Conservation (phyloP, 2,888 invertebrate species). For the Leptura quadrifasciata region DNA sequence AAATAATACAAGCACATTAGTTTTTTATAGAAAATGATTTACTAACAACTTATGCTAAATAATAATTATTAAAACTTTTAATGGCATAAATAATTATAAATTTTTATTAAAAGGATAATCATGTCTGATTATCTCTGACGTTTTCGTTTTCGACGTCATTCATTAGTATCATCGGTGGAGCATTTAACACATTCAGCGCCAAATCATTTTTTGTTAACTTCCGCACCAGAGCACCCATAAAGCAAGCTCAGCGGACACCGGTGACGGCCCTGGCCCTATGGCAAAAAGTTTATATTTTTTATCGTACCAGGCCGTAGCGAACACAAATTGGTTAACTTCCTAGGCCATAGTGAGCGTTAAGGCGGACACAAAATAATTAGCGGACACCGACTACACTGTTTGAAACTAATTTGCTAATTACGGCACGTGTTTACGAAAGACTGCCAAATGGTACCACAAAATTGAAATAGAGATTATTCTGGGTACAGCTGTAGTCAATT, state of each 20-base stretch:
- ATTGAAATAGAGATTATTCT: slow-evolving; percentile 31
- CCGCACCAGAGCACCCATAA: not conserved
- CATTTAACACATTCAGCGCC: too few species aligned
- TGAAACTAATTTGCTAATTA: slow-evolving; percentile 53
- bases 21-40: too few species aligned
- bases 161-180: too few species aligned
- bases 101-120: too few species aligned
- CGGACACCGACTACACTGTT: too few species aligned
- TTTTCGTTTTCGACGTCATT: too few species aligned
- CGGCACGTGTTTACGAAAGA: slow-evolving; percentile 45
- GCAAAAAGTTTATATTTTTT: not conserved
- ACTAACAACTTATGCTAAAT: too few species aligned
- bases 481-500: not conserved
- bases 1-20: too few species aligned
- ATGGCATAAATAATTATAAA: too few species aligned
- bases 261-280: not conserved
- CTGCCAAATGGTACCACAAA: slow-evolving; percentile 54
- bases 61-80: too few species aligned
- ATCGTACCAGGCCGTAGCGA: not conserved
- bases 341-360: not conserved
- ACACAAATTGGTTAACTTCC: slow-evolving; percentile 5
- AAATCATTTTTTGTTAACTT: not conserved
- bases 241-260: not conserved
- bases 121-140: too few species aligned
- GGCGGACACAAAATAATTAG: slow-evolving; percentile 4